Percentiles rank a stretch among this genome's conserved stretches.
Evolutionary conservation across 2,888 invertebrate species (phyloP).

Genomic region (Acanthosepion esculentum): DNA sequence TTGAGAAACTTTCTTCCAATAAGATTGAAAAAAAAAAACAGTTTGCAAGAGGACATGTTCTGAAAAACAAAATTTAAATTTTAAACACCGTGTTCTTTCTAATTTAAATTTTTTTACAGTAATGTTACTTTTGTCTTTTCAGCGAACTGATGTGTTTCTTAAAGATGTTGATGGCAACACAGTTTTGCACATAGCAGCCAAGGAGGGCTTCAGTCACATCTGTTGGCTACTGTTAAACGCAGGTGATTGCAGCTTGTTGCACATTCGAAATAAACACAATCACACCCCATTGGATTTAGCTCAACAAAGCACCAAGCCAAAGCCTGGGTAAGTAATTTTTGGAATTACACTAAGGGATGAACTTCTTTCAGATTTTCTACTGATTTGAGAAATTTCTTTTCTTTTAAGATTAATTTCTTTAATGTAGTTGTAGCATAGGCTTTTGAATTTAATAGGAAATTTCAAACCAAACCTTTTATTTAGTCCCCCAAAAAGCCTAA

Average conservation of each 20-base stretch:
- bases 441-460: too few species aligned
- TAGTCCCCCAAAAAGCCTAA: too few species aligned
- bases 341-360: neutral
- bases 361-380: neutral
- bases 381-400: too few species aligned
- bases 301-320: constrained; percentile 57
- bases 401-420: too few species aligned
- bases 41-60: too few species aligned
- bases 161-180: constrained; percentile 68
- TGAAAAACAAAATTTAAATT: too few species aligned
- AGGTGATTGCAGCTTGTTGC: constrained; percentile 61
- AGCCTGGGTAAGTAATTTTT: constrained; percentile 48
- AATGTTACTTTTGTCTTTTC: constrained; percentile 49
- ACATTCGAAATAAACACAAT: constrained; percentile 65
- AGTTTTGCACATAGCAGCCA: constrained; percentile 68
- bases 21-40: too few species aligned
- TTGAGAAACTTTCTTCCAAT: too few species aligned
- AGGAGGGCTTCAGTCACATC: constrained; percentile 64
- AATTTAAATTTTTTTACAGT: neutral
- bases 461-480: too few species aligned
- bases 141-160: constrained; percentile 66
- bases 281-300: constrained; percentile 66
- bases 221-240: constrained; percentile 67
- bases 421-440: too few species aligned
- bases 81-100: too few species aligned